Evolutionary conservation across 1,140 invertebrate species (phyloP), one percentile per base, ranked within the genome.

Genomic region (Trialeurodes vaporariorum): DNA sequence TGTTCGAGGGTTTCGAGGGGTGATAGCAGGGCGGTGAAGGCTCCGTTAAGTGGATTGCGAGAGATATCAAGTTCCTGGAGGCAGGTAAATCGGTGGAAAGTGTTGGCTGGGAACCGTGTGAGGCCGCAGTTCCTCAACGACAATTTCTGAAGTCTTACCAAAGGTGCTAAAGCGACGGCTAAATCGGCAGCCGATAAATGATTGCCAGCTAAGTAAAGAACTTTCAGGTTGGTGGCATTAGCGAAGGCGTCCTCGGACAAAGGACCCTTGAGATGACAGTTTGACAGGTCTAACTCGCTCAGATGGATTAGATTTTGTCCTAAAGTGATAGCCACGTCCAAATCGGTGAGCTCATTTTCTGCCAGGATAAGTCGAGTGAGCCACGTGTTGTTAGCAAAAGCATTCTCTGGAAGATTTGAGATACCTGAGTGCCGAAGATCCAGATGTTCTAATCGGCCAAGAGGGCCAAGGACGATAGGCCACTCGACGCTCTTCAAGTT

Each of bases 91-190:
- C 83, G 81, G 67, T 86, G 81, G 70, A 89, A 87, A 21, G 84
- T 85, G 59, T 75, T 71, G 70, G 86, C 81, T 1, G 86, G 86
- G 25, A 88, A 75, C 62, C 80, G 80, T 23, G 80, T 80, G 2
- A 89, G 76, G 25, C 83, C 83, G 69, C 86, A 88, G 72, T 87
- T 85, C 71, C 84, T 85, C 64, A 88, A 76, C 25, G 86, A 87
- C 11, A 88, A 75, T 76, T 83, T 84, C 73, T 87, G 83, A 13
- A 88, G 78, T 72, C 83, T 84, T 17, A 82, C 82, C 61, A 88
- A 72, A 63, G 87, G 86, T 17, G 82, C 81, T 40, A 89, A 73
- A n/a, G 87, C 86, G 34, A 81, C 83, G 66, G 86, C 81, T 34
- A 88, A 76, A 73, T 88, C 85, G 24, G 82, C 81, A 1, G 85